Conservation (phyloP, 1,140 invertebrate genomes). For the Drosophila lowei region DNA sequence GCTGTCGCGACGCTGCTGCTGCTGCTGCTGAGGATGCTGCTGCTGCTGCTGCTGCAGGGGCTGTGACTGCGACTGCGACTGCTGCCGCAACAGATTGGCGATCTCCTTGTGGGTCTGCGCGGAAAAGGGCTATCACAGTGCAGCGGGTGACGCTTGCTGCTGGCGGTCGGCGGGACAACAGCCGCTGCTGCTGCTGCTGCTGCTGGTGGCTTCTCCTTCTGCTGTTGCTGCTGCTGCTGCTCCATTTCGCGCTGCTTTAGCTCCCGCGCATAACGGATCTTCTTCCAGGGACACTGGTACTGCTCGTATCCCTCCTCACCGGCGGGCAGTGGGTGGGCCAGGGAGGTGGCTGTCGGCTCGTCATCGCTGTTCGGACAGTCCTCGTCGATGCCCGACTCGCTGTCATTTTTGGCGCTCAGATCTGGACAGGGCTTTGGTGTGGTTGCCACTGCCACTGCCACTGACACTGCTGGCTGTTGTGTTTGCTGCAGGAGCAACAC, state of each 20-base stretch:
- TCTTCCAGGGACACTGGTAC: slow-evolving; percentile 82
- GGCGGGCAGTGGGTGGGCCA: not conserved
- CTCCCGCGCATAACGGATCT: slow-evolving; percentile 80
- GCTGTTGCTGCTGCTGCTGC: slow-evolving; percentile 38
- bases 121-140: slow-evolving; percentile 75
- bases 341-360: slow-evolving; percentile 17
- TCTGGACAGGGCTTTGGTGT: slow-evolving; percentile 69
- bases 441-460: slow-evolving; percentile 21
- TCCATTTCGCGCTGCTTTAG: slow-evolving; percentile 76
- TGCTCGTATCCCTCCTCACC: slow-evolving; percentile 61
- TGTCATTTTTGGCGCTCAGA: slow-evolving; percentile 73
- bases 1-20: slow-evolving; percentile 76
- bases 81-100: slow-evolving; percentile 71
- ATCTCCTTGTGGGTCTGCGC: slow-evolving; percentile 82
- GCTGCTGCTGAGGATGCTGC: slow-evolving; percentile 49
- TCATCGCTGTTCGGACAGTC: slow-evolving; percentile 69
- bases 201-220: slow-evolving; percentile 22
- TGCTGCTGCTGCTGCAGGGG: slow-evolving; percentile 53
- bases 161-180: slow-evolving; percentile 50
- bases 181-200: slow-evolving; percentile 22
- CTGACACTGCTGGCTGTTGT: slow-evolving; percentile 17
- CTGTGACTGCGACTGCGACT: slow-evolving; percentile 49
- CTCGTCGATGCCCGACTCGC: slow-evolving; percentile 74
- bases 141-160: slow-evolving; percentile 62
- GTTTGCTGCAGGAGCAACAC: slow-evolving; percentile 64